A percentile compares a stretch with the other conserved stretches of the same genome.
phyloP scores from a whole-genome alignment of 1,140 invertebrate species.

The Luehdorfia chinensis region DNA sequence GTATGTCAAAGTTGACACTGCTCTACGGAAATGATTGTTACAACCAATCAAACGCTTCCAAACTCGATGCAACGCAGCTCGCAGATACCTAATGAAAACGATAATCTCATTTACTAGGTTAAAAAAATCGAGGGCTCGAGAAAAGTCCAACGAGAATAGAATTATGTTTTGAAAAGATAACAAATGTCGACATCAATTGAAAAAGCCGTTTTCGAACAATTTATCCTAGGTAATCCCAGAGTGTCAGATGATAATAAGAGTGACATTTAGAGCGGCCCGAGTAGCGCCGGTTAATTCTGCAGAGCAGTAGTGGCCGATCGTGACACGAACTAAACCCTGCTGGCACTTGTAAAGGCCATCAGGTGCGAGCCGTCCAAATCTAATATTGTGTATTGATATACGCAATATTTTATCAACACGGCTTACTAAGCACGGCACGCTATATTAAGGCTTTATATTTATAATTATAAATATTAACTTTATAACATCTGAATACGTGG shows the following conservation, averaged over 20 bases:
- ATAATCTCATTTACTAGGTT: conserved; percentile 37
- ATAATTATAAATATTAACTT: too few relatives aligned
- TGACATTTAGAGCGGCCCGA: conserved; percentile 66
- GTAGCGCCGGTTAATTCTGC: conserved; percentile 63
- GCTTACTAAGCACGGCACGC: too few relatives aligned
- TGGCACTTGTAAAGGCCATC: conserved; percentile 67
- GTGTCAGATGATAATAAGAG: conserved; percentile 75
- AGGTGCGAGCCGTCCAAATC: conserved; percentile 54
- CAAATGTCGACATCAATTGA: conserved; percentile 55
- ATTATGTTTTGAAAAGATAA: conserved; percentile 68
- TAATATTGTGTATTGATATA: conserved; percentile 44
- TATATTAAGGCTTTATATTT: too few relatives aligned
- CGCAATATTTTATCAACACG: too few relatives aligned
- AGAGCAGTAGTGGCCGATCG: conserved; percentile 62
- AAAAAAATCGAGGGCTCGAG: conserved; percentile 38
- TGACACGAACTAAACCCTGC: conserved; percentile 70
- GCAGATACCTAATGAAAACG: conserved; percentile 43
- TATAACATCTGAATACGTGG: too few relatives aligned
- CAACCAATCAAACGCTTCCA: conserved; percentile 63
- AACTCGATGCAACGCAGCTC: conserved; percentile 40
- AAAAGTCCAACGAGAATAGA: conserved; percentile 32
- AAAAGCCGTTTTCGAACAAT: conserved; percentile 61
- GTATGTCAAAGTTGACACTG: conserved; percentile 60
- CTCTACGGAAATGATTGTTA: conserved; percentile 64
- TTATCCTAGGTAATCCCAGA: conserved; percentile 70